phyloP scores from a whole-genome alignment of 1,140 invertebrate genomes.

The Ganaspis sp. region DNA sequence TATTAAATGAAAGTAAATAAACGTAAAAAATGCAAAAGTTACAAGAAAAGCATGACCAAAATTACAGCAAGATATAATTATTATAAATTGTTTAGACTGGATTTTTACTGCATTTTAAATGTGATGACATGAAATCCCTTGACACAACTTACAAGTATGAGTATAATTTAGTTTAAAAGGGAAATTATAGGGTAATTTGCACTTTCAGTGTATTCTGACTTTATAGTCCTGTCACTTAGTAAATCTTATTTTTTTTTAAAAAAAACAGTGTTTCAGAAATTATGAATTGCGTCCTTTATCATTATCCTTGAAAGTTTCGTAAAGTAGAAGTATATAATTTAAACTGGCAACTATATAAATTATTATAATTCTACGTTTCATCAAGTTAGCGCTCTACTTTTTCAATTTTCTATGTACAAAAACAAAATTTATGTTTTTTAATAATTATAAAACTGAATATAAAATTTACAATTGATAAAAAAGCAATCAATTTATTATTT shows the following conservation, averaged over 20 bases:
- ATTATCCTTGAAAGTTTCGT: background rate
- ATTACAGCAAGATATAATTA: background rate
- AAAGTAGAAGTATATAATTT: background rate
- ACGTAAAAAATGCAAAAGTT: background rate
- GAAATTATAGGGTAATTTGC: conserved; percentile 7
- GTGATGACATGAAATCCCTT: conserved; percentile 13
- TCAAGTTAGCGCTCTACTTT: too few species aligned
- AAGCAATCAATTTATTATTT: too few species aligned
- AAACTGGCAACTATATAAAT: too few species aligned
- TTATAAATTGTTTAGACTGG: background rate
- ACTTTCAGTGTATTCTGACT: background rate
- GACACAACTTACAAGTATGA: background rate
- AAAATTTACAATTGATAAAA: too few species aligned
- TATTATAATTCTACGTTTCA: too few species aligned
- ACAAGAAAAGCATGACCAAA: background rate
- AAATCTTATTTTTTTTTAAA: background rate
- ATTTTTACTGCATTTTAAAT: conserved; percentile 11
- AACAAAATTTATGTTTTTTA: too few species aligned
- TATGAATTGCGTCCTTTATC: background rate
- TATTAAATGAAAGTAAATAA: too few species aligned
- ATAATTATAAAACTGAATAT: too few species aligned
- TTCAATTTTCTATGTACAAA: too few species aligned
- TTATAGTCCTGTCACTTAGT: conserved; percentile 13
- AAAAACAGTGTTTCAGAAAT: background rate
- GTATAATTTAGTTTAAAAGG: conserved; percentile 2